Conservation (phyloP, 2,113 vertebrate species). For the Notechis scutatus region DNA sequence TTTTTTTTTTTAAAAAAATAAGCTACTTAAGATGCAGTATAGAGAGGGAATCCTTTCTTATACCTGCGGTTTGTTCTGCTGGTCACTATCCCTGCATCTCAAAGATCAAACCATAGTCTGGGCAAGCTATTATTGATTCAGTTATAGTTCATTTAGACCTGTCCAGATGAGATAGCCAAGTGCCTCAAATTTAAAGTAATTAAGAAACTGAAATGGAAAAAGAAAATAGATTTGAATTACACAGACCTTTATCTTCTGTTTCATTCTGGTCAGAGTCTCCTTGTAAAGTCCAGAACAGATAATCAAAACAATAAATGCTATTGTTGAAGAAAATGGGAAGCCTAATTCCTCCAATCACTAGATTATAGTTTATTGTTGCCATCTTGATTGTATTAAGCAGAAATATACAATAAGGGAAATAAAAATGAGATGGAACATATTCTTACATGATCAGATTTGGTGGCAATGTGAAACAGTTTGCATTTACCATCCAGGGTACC, state of each 20-base stretch:
- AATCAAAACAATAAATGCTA: constrained; percentile 9
- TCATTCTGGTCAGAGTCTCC: neutral
- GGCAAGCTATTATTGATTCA: constrained; percentile 13
- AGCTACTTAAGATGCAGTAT: neutral
- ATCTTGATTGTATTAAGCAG: neutral
- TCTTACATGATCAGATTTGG: neutral
- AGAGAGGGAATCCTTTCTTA: neutral
- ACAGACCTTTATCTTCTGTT: constrained; percentile 9
- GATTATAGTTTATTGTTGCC: neutral
- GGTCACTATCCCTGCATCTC: neutral
- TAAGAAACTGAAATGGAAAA: constrained; percentile 10
- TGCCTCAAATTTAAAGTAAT: constrained; percentile 17
- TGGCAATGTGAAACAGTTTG: neutral
- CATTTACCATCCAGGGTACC: neutral
- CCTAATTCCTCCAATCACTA: neutral
- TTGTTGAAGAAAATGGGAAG: constrained; percentile 1
- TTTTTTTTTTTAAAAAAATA: neutral
- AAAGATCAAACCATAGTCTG: constrained; percentile 1
- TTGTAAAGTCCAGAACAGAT: constrained; percentile 10
- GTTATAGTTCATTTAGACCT: constrained; percentile 6
- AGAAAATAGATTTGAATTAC: constrained; percentile 26
- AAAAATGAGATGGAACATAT: neutral
- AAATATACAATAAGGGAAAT: neutral
- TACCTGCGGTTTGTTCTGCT: neutral
- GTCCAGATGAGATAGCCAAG: constrained; percentile 15